Percentiles rank a stretch among this genome's conserved stretches.
These are phyloP conservation scores for Columba janthina DNA, from an alignment of 2,113 vertebrate genomes.

Conservation along the genomic window DNA sequence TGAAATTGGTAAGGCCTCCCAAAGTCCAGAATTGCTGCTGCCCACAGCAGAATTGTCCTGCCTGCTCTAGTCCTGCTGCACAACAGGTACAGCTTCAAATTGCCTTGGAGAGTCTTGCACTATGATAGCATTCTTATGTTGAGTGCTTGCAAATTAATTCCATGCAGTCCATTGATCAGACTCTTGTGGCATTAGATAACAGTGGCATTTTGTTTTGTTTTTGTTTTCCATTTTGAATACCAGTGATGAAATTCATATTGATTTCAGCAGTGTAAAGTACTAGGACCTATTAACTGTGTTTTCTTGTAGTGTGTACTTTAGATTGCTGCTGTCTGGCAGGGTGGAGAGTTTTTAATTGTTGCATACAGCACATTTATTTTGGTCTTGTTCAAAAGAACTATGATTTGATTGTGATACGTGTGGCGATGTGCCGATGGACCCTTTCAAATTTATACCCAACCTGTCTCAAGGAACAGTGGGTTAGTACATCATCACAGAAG, in stretches of 20 bases:
- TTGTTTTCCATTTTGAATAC: background rate
- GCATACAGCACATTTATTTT: background rate
- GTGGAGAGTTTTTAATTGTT: background rate
- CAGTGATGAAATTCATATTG: background rate
- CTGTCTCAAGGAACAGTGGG: background rate
- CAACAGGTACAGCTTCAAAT: background rate
- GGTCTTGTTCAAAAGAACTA: background rate
- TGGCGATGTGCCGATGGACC: background rate
- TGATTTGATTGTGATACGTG: background rate
- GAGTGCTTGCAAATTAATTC: background rate
- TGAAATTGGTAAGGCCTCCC: background rate
- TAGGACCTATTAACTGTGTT: background rate
- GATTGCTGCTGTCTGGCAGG: background rate
- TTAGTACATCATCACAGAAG: fast-evolving
- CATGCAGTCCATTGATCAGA: background rate
- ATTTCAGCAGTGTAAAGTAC: background rate
- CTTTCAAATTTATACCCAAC: background rate
- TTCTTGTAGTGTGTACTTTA: background rate
- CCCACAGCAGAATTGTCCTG: background rate
- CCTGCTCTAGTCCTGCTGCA: background rate
- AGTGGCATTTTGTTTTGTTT: background rate
- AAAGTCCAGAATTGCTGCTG: background rate
- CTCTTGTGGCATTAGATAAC: background rate
- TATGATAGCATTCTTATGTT: background rate
- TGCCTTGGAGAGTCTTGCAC: background rate